Evolutionary conservation across 2,888 invertebrate genomes (phyloP).

Genomic region (Patella pellucida): DNA sequence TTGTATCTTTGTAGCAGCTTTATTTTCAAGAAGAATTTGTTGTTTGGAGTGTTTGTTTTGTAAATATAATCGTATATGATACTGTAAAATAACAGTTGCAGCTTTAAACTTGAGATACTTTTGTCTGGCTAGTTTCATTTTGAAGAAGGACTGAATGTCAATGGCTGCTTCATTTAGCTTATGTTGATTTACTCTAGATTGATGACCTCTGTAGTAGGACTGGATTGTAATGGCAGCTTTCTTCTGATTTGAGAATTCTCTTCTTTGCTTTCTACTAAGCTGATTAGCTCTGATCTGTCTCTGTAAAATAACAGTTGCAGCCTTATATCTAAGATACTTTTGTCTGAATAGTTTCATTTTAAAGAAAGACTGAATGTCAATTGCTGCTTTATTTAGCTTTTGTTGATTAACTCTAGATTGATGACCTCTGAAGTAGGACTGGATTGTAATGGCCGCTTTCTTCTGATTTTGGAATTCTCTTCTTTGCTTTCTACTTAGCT

Average conservation of each 20-base stretch:
- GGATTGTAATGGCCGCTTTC: conserved; percentile 38
- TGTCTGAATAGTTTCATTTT: conserved; percentile 23
- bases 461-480: conserved; percentile 5
- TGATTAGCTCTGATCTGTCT: neutral
- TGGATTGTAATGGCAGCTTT: conserved; percentile 40
- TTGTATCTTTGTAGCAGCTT: conserved; percentile 36
- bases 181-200: conserved; percentile 22
- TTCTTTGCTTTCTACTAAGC: conserved; percentile 9
- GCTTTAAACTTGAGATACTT: neutral
- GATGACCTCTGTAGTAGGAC: conserved; percentile 20
- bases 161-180: conserved; percentile 27
- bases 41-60: conserved; percentile 24
- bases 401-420: conserved; percentile 23
- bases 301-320: too few relatives aligned
- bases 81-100: conserved; percentile 13
- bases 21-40: conserved; percentile 16
- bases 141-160: conserved; percentile 38
- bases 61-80: conserved; percentile 21
- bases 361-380: conserved; percentile 37
- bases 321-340: neutral
- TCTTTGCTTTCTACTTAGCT: neutral
- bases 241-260: neutral
- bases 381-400: conserved; percentile 26
- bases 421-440: conserved; percentile 25
- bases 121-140: conserved; percentile 22